A percentile compares a stretch with the other conserved stretches of the same genome.
Conservation (phyloP, 2,888 invertebrate genomes). For the Leptura quadrifasciata region DNA sequence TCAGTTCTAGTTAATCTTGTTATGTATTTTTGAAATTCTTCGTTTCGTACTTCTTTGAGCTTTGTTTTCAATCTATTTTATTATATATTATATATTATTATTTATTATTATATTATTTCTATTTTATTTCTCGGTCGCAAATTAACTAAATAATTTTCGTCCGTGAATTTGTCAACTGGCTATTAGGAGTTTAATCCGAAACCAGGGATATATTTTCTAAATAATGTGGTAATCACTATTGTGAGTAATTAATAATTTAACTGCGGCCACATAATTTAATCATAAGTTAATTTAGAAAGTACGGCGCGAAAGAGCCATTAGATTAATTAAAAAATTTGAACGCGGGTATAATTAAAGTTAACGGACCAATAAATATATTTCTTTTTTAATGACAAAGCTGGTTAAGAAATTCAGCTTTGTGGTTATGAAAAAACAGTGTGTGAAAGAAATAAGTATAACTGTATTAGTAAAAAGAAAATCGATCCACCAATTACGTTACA, state of each 20-base stretch:
- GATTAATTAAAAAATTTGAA: slow-evolving; percentile 12
- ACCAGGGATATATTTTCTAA: background rate
- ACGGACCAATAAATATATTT: slow-evolving; percentile 3
- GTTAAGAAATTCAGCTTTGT: background rate
- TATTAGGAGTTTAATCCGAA: background rate
- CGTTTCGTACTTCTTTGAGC: too few species aligned
- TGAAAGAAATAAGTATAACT: background rate
- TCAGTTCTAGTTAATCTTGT: too few species aligned
- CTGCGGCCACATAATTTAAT: background rate
- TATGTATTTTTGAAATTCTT: too few species aligned
- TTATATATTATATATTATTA: too few species aligned
- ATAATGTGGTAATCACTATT: background rate
- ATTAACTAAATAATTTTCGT: too few species aligned
- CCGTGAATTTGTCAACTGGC: too few species aligned
- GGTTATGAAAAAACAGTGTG: background rate
- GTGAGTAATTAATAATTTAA: background rate
- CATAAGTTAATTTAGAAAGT: slow-evolving; percentile 13
- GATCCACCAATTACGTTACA: too few species aligned
- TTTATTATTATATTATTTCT: too few species aligned
- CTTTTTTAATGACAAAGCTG: background rate
- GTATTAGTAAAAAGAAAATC: too few species aligned
- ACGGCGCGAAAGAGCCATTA: background rate
- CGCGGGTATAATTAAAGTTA: slow-evolving; percentile 9
- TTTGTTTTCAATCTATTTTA: too few species aligned
- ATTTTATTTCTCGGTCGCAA: too few species aligned